These are phyloP conservation scores for Hapalemur alaotrensis DNA, from an alignment of 2,797 vertebrate species.

Conservation along the genomic window DNA sequence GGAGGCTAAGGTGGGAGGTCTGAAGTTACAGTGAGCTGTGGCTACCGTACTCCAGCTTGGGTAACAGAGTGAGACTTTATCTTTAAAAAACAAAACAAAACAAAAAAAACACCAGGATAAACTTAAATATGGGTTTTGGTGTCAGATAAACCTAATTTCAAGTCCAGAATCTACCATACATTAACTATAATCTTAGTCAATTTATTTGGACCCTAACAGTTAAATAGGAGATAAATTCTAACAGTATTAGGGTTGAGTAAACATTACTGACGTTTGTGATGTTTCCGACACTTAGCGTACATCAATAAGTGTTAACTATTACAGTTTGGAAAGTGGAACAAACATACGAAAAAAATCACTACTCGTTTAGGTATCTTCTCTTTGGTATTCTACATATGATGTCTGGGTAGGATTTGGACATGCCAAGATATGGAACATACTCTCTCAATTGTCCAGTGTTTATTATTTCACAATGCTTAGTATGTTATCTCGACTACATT, in stretches of 20 bases:
- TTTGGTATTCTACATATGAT: background rate
- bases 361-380: background rate
- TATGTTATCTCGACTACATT: background rate
- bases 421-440: background rate
- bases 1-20: background rate
- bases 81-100: background rate
- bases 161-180: background rate
- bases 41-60: background rate
- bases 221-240: background rate
- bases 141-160: background rate
- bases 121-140: background rate
- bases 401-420: background rate
- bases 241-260: background rate
- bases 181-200: background rate
- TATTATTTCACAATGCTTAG: background rate
- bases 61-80: background rate
- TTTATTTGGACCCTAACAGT: background rate
- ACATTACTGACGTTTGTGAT: background rate
- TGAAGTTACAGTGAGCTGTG: background rate
- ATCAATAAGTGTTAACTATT: background rate
- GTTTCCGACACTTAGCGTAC: background rate
- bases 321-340: background rate
- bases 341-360: background rate
- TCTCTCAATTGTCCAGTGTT: background rate
- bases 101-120: background rate